Conservation (phyloP, 1,140 invertebrate species). For the Gerris buenoi region DNA sequence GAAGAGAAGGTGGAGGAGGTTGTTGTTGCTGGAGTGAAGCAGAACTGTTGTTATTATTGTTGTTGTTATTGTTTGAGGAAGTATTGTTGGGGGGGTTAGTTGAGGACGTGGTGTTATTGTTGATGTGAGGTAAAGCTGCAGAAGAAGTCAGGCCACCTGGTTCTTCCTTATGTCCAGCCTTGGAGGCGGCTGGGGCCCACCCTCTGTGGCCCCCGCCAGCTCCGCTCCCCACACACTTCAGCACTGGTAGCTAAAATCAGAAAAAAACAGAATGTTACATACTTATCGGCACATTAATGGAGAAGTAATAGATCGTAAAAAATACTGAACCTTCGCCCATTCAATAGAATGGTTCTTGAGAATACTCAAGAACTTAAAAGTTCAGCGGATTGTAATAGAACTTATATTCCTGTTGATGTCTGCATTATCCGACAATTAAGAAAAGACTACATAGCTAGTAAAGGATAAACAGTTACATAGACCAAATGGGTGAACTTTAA, state of each 20-base stretch:
- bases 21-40: conserved; percentile 10
- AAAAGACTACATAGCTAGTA: no score
- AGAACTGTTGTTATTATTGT: conserved; percentile 18
- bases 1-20: conserved; percentile 10
- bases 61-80: conserved; percentile 16
- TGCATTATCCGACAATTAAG: no score
- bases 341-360: no score
- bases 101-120: conserved; percentile 17
- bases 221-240: not conserved
- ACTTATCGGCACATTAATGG: no score
- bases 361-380: no score
- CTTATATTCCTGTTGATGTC: no score
- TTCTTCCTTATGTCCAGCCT: not conserved
- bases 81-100: conserved; percentile 19
- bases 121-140: conserved; percentile 2
- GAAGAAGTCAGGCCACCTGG: not conserved
- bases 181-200: not conserved
- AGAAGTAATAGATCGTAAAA: no score
- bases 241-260: not conserved
- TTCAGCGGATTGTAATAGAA: no score
- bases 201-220: not conserved
- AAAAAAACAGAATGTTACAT: no score
- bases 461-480: no score
- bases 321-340: no score
- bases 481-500: no score